Evolutionary conservation across 2,113 vertebrate genomes (phyloP).

Genomic region (Pimephales promelas): DNA sequence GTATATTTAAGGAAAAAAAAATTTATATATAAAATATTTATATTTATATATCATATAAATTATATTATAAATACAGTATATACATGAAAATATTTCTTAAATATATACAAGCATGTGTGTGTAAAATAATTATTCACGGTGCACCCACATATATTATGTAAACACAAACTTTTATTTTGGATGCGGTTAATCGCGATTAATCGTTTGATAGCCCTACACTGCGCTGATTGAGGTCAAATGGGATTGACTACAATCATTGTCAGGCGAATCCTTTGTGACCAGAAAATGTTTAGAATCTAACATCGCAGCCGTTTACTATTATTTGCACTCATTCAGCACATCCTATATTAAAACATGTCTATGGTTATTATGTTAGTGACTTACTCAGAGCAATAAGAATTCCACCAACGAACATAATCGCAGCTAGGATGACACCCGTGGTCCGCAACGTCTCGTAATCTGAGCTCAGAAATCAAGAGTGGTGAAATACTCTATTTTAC

Average conservation of each 20-base stretch:
- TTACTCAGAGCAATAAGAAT: slow-evolving; percentile 88
- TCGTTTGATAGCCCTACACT: no score
- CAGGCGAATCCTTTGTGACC: no score
- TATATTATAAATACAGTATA: no score
- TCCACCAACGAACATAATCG: slow-evolving; percentile 84
- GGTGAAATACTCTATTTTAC: not conserved
- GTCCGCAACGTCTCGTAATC: slow-evolving; percentile 85
- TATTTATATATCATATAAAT: no score
- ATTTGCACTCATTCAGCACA: not conserved
- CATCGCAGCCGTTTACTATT: not conserved
- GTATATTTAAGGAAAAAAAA: no score
- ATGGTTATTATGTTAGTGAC: slow-evolving; percentile 55
- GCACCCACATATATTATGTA: no score
- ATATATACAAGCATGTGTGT: no score
- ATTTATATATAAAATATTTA: no score
- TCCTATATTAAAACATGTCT: not conserved
- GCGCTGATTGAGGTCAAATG: not conserved
- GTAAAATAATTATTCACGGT: no score
- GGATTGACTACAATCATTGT: not conserved
- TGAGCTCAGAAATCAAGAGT: not conserved
- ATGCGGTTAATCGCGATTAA: no score
- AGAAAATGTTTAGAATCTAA: not conserved
- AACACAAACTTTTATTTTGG: no score
- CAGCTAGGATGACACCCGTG: slow-evolving; percentile 84
- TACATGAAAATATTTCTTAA: no score